These are phyloP conservation scores for Macquaria australasica DNA, from an alignment of 2,113 vertebrate genomes.

Conservation along the genomic window DNA sequence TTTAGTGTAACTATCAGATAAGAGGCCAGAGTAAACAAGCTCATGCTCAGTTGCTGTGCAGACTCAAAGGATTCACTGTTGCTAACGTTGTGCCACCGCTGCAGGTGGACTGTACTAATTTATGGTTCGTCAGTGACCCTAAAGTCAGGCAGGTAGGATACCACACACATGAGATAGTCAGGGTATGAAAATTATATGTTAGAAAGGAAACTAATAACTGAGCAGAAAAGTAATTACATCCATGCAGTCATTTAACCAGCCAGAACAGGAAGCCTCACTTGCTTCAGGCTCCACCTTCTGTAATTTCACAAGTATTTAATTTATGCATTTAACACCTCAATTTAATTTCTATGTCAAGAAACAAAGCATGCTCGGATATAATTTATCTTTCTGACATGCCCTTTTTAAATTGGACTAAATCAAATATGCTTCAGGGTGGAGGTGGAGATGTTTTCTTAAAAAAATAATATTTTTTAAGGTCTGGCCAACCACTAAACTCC, in stretches of 20 bases:
- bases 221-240: conserved; percentile 47
- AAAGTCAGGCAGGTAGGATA: conserved; percentile 7
- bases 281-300: conserved; percentile 38
- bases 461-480: neutral
- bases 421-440: conserved; percentile 20
- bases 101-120: conserved; percentile 19
- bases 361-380: conserved; percentile 29
- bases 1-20: conserved; percentile 45
- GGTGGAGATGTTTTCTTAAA: neutral
- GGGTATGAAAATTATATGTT: neutral
- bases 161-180: neutral
- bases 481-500: neutral
- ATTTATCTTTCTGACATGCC: conserved; percentile 58
- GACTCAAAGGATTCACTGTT: conserved; percentile 8
- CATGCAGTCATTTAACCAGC: conserved; percentile 29
- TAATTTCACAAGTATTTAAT: conserved; percentile 54
- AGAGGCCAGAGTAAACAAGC: conserved; percentile 47
- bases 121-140: conserved; percentile 10
- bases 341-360: conserved; percentile 50
- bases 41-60: conserved; percentile 6
- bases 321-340: conserved; percentile 49
- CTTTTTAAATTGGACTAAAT: conserved; percentile 54
- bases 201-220: neutral
- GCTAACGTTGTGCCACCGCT: conserved; percentile 4
- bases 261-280: conserved; percentile 8